Percentiles rank a stretch among this genome's conserved stretches.
phyloP scores from a whole-genome alignment of 2,113 vertebrate species.

The Nannospalax galili region DNA sequence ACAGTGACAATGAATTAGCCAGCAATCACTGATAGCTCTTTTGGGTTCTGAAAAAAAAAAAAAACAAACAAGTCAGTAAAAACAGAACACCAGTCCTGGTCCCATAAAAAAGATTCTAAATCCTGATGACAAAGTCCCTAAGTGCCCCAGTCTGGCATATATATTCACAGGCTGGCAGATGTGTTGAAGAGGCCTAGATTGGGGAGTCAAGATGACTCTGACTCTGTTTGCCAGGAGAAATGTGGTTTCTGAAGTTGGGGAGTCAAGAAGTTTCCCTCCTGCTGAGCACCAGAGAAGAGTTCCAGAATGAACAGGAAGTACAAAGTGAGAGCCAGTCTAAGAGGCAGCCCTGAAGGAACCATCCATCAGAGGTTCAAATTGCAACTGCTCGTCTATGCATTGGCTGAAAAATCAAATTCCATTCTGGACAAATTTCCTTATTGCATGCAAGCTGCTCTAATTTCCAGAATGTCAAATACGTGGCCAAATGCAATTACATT shows the following conservation, averaged over 20 bases:
- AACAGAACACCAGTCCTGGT: background rate
- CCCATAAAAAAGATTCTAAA: background rate
- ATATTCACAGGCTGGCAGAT: constrained; percentile 8
- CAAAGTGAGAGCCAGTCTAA: constrained; percentile 19
- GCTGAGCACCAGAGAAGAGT: constrained; percentile 51
- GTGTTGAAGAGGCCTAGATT: background rate
- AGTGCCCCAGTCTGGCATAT: background rate
- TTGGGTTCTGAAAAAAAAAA: constrained; percentile 52
- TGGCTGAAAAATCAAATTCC: constrained; percentile 76
- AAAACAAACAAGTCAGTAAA: constrained; percentile 10
- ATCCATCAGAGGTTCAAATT: constrained; percentile 60
- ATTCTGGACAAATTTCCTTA: constrained; percentile 74
- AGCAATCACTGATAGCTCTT: background rate
- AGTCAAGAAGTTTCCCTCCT: constrained; percentile 40
- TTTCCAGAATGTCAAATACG: constrained; percentile 76
- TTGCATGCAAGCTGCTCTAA: constrained; percentile 77
- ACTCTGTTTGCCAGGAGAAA: constrained; percentile 36
- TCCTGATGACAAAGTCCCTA: constrained; percentile 20
- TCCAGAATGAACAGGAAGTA: constrained; percentile 57
- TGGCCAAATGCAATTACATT: constrained; percentile 76
- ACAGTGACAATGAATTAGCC: background rate
- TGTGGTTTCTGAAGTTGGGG: constrained; percentile 50
- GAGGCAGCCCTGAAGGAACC: constrained; percentile 53
- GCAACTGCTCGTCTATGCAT: constrained; percentile 61
- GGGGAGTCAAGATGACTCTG: background rate